Percentiles rank a stretch among this genome's conserved stretches.
Evolutionary conservation across 2,888 invertebrate genomes (phyloP).

Genomic region (Drosophila colorata): DNA sequence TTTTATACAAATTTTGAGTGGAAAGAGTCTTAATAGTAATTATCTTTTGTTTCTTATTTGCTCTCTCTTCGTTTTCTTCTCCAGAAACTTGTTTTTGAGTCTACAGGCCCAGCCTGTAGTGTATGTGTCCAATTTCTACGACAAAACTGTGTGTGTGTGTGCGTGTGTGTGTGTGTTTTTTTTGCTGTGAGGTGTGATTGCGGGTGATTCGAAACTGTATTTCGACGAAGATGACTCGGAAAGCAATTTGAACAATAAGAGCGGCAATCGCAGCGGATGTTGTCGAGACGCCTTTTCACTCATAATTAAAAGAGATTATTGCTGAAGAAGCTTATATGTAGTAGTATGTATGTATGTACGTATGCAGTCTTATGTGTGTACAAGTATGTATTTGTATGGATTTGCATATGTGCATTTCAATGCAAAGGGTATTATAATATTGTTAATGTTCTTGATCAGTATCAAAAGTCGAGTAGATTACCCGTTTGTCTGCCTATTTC

Average conservation of each 20-base stretch:
- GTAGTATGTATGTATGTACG: neutral
- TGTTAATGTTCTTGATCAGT: too few relatives aligned
- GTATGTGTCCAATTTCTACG: conserved; percentile 19
- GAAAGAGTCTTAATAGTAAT: conserved; percentile 47
- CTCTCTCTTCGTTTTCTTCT: conserved; percentile 16
- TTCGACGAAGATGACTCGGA: conserved; percentile 58
- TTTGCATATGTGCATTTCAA: neutral
- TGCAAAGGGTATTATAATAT: too few relatives aligned
- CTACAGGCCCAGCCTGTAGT: conserved; percentile 8
- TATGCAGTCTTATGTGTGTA: neutral
- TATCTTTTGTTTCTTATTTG: conserved; percentile 49
- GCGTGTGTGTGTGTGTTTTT: conserved; percentile 4
- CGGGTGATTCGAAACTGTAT: conserved; percentile 65
- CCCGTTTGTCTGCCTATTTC: too few relatives aligned
- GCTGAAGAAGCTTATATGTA: conserved; percentile 37
- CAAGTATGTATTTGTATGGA: neutral
- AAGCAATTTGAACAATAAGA: conserved; percentile 61
- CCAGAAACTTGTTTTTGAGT: conserved; percentile 52
- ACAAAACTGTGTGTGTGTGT: conserved; percentile 14
- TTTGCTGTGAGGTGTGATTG: conserved; percentile 57
- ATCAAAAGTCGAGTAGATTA: too few relatives aligned
- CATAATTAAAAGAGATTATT: conserved; percentile 79
- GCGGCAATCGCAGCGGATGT: conserved; percentile 67
- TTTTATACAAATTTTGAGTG: conserved; percentile 40
- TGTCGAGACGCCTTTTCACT: conserved; percentile 75